Conservation (phyloP, 2,888 invertebrate genomes). For the Hirtodrosophila cameraria region DNA sequence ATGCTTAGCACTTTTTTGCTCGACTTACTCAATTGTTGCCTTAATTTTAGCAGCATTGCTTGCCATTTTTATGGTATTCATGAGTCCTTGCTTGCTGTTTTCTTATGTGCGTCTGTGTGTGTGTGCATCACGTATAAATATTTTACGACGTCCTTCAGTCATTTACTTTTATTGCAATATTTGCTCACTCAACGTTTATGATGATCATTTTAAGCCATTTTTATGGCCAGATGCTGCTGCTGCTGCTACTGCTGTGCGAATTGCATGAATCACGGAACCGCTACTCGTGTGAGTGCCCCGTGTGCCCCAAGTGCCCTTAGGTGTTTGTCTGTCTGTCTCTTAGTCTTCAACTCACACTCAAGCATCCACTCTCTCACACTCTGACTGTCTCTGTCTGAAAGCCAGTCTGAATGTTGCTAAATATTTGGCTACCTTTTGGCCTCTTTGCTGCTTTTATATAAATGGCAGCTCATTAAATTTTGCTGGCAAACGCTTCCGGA, state of each 20-base stretch:
- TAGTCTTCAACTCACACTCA: neutral
- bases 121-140: slow-evolving; percentile 76
- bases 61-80: slow-evolving; percentile 62
- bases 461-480: slow-evolving; percentile 81
- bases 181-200: slow-evolving; percentile 84
- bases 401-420: slow-evolving; percentile 67
- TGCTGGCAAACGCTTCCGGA: slow-evolving; percentile 61
- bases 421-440: slow-evolving; percentile 74
- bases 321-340: slow-evolving; percentile 21
- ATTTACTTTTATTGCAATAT: slow-evolving; percentile 84
- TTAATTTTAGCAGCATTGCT: slow-evolving; percentile 38
- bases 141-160: slow-evolving; percentile 83
- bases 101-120: slow-evolving; percentile 37
- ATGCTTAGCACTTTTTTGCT: slow-evolving; percentile 58
- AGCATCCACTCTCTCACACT: slow-evolving; percentile 6
- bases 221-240: slow-evolving; percentile 82
- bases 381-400: slow-evolving; percentile 17
- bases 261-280: slow-evolving; percentile 80
- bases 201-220: slow-evolving; percentile 84
- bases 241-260: slow-evolving; percentile 66
- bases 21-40: slow-evolving; percentile 44
- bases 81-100: slow-evolving; percentile 14
- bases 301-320: slow-evolving; percentile 40
- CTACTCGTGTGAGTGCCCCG: slow-evolving; percentile 47
- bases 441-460: slow-evolving; percentile 70